A percentile compares a stretch with the other conserved stretches of the same genome.
These are phyloP conservation scores for Loris lydekkerianus DNA, from an alignment of 2,797 vertebrate genomes.

Conservation along the genomic window DNA sequence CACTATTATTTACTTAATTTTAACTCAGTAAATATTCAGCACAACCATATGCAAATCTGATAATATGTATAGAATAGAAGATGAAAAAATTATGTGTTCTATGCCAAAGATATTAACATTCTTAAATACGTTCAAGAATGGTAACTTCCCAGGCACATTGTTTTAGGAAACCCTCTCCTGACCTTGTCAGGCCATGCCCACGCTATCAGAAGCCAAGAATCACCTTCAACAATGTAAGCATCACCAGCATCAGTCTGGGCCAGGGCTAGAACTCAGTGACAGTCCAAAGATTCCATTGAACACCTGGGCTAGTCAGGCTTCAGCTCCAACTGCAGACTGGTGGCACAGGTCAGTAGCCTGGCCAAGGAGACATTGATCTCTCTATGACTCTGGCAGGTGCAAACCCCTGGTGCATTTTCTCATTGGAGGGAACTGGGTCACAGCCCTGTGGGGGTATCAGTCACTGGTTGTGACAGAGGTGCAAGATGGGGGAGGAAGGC, in stretches of 20 bases:
- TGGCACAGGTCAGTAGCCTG: too few species aligned
- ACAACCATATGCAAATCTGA: neutral
- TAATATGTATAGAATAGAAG: neutral
- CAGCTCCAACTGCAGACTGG: too few species aligned
- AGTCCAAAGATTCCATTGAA: too few species aligned
- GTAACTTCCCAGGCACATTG: accelerated
- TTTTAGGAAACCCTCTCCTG: neutral
- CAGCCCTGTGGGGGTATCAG: too few species aligned
- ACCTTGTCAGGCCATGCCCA: neutral
- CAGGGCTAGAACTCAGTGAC: too few species aligned
- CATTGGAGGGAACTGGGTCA: too few species aligned
- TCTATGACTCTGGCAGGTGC: too few species aligned
- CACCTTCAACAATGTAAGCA: neutral
- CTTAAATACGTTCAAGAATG: neutral
- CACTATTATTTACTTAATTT: neutral
- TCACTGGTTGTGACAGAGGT: too few species aligned
- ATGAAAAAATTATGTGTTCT: neutral
- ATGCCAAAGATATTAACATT: neutral
- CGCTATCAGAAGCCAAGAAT: accelerated
- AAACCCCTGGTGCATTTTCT: too few species aligned
- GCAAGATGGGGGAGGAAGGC: too few species aligned
- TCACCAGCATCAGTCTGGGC: neutral
- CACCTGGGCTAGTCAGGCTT: too few species aligned
- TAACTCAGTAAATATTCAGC: neutral
- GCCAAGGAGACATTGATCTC: too few species aligned